These are phyloP conservation scores for Penelope pileata DNA, from an alignment of 2,113 vertebrate genomes.

Conservation along the genomic window DNA sequence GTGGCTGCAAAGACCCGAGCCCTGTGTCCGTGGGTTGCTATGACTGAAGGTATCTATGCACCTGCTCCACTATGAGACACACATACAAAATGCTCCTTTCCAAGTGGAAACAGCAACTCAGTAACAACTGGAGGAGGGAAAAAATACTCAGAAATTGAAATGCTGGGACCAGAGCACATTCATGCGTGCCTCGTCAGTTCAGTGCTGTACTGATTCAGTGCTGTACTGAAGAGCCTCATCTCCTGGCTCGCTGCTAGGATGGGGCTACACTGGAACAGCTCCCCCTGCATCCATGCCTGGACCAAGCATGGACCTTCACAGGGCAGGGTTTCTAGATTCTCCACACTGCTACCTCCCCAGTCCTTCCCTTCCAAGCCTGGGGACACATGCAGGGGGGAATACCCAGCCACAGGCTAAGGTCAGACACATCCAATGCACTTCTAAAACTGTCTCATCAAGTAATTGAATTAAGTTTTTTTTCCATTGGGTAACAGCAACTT, in stretches of 20 bases:
- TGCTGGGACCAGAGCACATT: neutral
- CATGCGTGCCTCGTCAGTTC: neutral
- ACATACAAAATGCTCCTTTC: neutral
- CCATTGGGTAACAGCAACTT: neutral
- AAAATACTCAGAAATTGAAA: neutral
- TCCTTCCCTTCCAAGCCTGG: neutral
- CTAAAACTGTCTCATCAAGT: neutral
- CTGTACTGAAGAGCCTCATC: neutral
- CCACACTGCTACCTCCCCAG: fast-evolving
- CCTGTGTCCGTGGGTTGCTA: neutral
- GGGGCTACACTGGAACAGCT: neutral
- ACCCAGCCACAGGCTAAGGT: neutral
- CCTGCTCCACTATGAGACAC: neutral
- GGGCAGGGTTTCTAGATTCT: neutral
- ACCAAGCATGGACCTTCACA: neutral
- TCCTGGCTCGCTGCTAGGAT: neutral
- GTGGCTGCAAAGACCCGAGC: neutral
- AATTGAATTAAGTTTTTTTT: neutral
- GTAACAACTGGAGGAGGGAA: neutral
- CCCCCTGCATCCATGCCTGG: neutral
- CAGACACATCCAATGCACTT: fast-evolving
- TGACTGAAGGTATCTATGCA: neutral
- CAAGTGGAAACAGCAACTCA: neutral
- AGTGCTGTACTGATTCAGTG: neutral
- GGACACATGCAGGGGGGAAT: neutral